Evolutionary conservation across 37 sponge, comb jelly and placozoan genomes (phyloP).

Genomic region (Mnemiopsis leidyi): DNA sequence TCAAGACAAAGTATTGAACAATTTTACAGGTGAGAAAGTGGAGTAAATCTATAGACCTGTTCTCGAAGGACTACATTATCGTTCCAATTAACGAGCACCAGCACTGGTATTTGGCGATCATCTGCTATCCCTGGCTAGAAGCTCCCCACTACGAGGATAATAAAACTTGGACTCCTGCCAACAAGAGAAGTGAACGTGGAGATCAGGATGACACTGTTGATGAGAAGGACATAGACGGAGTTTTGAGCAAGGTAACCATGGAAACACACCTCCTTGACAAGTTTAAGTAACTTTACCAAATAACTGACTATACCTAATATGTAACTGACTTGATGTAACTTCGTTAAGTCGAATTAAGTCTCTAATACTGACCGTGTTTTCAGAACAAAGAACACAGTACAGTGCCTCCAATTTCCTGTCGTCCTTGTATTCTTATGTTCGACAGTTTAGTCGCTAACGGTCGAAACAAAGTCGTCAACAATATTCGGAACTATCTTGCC

Average conservation of each 20-base stretch:
- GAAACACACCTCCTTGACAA: too few relatives aligned
- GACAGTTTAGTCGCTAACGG: slow-evolving; percentile 59
- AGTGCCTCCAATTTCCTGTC: slow-evolving; percentile 32
- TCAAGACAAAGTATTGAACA: too few relatives aligned
- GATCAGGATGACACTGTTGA: neutral
- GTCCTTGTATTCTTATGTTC: slow-evolving; percentile 50
- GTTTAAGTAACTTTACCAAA: too few relatives aligned
- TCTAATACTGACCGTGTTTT: neutral
- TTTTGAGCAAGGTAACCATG: slow-evolving; percentile 19
- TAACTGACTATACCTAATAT: too few relatives aligned
- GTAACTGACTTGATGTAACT: too few relatives aligned
- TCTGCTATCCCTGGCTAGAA: slow-evolving; percentile 75
- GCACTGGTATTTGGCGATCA: slow-evolving; percentile 84
- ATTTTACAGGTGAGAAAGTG: slow-evolving; percentile 50
- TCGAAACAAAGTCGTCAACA: slow-evolving; percentile 40
- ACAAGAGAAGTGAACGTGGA: neutral
- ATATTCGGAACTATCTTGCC: slow-evolving; percentile 18
- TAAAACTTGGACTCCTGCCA: neutral
- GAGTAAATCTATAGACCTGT: slow-evolving; percentile 61
- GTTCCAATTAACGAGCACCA: slow-evolving; percentile 51
- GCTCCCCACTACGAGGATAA: slow-evolving; percentile 66
- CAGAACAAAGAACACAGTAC: slow-evolving; percentile 21
- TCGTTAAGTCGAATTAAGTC: too few relatives aligned
- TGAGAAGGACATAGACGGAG: slow-evolving; percentile 65
- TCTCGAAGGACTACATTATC: slow-evolving; percentile 52